Evolutionary conservation across 2,888 invertebrate species (phyloP), one percentile per base, ranked within the genome.

Genomic region (Pecten maximus): DNA sequence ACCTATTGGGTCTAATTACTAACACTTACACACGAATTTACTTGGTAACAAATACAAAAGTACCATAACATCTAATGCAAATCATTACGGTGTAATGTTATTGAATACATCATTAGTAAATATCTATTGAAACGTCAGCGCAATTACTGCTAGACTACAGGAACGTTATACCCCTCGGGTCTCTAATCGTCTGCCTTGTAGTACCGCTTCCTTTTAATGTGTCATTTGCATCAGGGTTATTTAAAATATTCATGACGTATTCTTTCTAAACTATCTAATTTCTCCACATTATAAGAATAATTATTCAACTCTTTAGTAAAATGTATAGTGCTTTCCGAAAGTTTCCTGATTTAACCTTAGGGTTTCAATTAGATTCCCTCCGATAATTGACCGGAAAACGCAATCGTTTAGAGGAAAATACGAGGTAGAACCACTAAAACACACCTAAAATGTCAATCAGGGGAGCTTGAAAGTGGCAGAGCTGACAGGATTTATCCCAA

Each of bases 221-320:
- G 74, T 74, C 74, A 74, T 74, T 74, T 74, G 35, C 74, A 74
- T 74, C 74, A 74, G 74, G 35, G 12, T 74, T 74, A 1, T 74
- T 10, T 74, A 35, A 74, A 74, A 74, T 74, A 74, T 74, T 74
- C 74, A 74, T 74, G 74, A 35, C 74, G 35, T 74, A 74, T 74
- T 74, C 74, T 35, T 74, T 74, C 74, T 74, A 74, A 74, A 74
- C 74, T 74, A 74, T 74, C 74, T 74, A 74, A 74, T 74, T 74
- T 74, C 74, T 74, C 35, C 74, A 74, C 74, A 28, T 74, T 74
- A 74, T 74, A 74, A 74, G 74, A 74, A 74, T 74, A 74, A 74
- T 74, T 74, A 74, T 74, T 74, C 74, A 74, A 74, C 74, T 74
- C 74, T 74, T 74, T 74, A 74, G 74, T 74, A 74, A 74, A 74